Base-by-base conservation (phyloP, 2,888 invertebrate genomes). In the Nomada lathburiana region DNA sequence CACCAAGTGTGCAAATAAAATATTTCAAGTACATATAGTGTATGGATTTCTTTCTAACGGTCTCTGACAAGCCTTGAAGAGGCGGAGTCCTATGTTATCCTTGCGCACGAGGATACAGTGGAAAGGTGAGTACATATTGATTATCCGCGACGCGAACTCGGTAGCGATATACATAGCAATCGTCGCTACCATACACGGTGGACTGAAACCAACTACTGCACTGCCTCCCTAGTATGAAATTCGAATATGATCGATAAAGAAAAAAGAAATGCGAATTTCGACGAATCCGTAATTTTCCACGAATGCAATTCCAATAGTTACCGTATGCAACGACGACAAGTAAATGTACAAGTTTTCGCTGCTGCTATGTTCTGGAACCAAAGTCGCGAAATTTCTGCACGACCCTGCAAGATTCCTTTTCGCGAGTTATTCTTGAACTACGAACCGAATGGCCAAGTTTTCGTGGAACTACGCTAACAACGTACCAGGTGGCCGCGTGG, bases 81-180 rank as follows among this genome's bases (percentile, higher is more conserved):
- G 16, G 52, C 80, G 60, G 52, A 57, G 62, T 36, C 69, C 64
- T 36, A 62, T 20, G 10, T 20, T 84, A 86, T 84, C 81, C 84
- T 84, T 86, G 82, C 72, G 81, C 82, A 71, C 60, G 53, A 77
- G 64, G 69, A 80, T 79, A 78, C 69, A 53, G 52, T 10, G 53
- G 52, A 69, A 82, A 82, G 64, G 50, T 70, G 60, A 44, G 57
- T 47, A 16, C 62, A 50, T 88, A 87, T 88, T 57, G 86, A 88
- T 88, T 88, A 74, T 86, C 67, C 63, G 44, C 55, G 57, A 60
- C 42, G 18, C 53, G 65, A 29, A 55, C 62, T 55, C n/a, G 50
- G 13, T 63, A 18, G 55, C 20, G 60, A 47, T 47, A 36, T 18
- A 26, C 26, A 29, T 10, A 16, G 52, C 36, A 9, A 47, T 50